Base-by-base conservation (phyloP, 2,797 vertebrate genomes). In the Alosa sapidissima region DNA sequence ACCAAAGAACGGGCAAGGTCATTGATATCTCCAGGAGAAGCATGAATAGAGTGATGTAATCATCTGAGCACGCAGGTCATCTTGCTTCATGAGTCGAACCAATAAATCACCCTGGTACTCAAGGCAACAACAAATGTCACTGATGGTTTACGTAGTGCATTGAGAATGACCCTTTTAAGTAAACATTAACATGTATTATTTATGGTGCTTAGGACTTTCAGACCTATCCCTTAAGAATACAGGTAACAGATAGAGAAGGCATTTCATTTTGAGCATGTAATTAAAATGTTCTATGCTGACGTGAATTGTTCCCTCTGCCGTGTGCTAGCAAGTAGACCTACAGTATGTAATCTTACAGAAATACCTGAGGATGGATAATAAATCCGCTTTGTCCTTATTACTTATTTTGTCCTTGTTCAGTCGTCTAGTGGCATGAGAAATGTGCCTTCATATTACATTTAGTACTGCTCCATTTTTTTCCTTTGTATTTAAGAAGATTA, bases 171-270 rank as follows among this genome's bases (percentile, higher is more conserved):
- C 16, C 72, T 7, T 45, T 75, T 78, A 78, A 78, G 16, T 47
- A 78, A 21, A 19, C 72, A 78, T 78, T 78, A 78, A 78, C 72
- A 78, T 78, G 72, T 16, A 78, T 78, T 78, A 45, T 47, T 45
- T 78, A 45, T 45, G 36, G 19, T 78, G 72, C 13, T n/a, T 7
- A 8, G 36, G 4, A 19, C 62, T 3, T 8, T 33, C 1, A 62
- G 62, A 28, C 62, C 8, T 65, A 65, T 28, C 24, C 65, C 2
- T 68, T 11, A 1, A 11, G 2, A 72, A 3, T 36, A 16, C 28
- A 72, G 28, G 65, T 36, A 36, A 68, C 36, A 33, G 2, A 68
- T 36, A 36, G 2, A 11, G 11, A 36, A 68, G 7, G 11, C 28
- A 3, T 68, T 68, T 68, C 2, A 68, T 36, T 68, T 36, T 7